Evolutionary conservation across 1,140 invertebrate species (phyloP).

Genomic region (Uloborus diversus): DNA sequence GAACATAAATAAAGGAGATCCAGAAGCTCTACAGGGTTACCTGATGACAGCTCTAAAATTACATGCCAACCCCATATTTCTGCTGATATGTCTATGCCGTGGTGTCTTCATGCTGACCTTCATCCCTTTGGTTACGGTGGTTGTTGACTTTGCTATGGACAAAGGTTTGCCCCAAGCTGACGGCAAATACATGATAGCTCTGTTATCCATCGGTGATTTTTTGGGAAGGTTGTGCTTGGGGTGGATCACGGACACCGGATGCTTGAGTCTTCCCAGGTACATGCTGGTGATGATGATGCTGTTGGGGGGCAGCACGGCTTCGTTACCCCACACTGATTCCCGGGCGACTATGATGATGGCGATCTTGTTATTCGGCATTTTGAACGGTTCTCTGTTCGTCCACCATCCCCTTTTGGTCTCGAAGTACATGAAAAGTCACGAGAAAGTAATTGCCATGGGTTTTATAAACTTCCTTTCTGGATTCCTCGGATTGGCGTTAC

Average conservation of each 20-base stretch:
- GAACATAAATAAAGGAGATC: background rate
- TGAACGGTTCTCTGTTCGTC: slow-evolving; percentile 43
- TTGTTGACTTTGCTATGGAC: slow-evolving; percentile 45
- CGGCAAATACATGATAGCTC: slow-evolving; percentile 36
- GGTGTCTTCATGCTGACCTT: slow-evolving; percentile 34
- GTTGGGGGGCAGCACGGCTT: background rate
- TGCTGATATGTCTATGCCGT: slow-evolving; percentile 29
- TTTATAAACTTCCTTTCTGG: slow-evolving; percentile 45
- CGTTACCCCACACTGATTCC: slow-evolving; percentile 14
- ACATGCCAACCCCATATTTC: slow-evolving; percentile 27
- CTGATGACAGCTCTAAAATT: slow-evolving; percentile 31
- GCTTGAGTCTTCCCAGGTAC: background rate
- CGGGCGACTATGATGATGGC: background rate
- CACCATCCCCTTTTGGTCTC: slow-evolving; percentile 21
- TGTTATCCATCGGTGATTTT: slow-evolving; percentile 25
- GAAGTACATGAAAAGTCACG: slow-evolving; percentile 25
- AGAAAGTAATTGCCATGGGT: slow-evolving; percentile 42
- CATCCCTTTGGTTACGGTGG: slow-evolving; percentile 37
- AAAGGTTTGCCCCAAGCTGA: background rate
- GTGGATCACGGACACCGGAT: slow-evolving; percentile 32
- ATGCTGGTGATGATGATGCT: slow-evolving; percentile 29
- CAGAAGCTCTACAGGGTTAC: background rate
- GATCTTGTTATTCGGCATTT: slow-evolving; percentile 19
- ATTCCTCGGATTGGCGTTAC: slow-evolving; percentile 23
- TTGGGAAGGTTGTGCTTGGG: slow-evolving; percentile 27